Conservation (phyloP, 1,140 invertebrate genomes). For the Drosophila ambigua region DNA sequence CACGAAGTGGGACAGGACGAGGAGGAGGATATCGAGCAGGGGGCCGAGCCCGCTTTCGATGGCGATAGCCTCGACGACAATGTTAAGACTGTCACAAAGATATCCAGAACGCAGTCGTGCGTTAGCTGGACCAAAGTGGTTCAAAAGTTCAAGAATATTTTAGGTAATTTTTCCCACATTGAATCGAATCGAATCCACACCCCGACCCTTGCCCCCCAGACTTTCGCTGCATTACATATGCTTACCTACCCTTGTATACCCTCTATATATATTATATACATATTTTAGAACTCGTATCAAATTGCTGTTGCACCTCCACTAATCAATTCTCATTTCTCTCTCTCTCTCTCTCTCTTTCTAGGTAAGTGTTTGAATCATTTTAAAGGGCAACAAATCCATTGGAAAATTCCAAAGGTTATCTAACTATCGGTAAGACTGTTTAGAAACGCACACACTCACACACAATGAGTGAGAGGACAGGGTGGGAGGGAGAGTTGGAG, state of each 20-base stretch:
- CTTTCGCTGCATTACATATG: neutral
- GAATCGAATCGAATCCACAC: no score
- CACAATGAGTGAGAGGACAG: neutral
- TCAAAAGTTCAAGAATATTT: slow-evolving; percentile 79
- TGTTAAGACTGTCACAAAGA: slow-evolving; percentile 65
- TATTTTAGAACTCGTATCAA: neutral
- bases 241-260: no score
- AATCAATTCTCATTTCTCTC: neutral
- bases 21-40: slow-evolving; percentile 54
- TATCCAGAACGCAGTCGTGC: slow-evolving; percentile 74
- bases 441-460: slow-evolving; percentile 7
- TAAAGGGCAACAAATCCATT: slow-evolving; percentile 10
- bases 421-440: slow-evolving; percentile 60
- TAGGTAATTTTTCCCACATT: slow-evolving; percentile 64
- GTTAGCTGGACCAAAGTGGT: slow-evolving; percentile 83
- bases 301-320: neutral
- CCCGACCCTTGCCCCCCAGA: neutral
- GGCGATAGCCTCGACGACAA: slow-evolving; percentile 48
- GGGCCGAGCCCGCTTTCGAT: slow-evolving; percentile 48
- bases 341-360: slow-evolving; percentile 47
- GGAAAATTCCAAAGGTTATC: slow-evolving; percentile 14
- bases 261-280: neutral
- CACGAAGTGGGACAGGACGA: slow-evolving; percentile 2
- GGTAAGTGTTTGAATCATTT: slow-evolving; percentile 57
- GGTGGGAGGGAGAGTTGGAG: no score